Evolutionary conservation across 2,113 vertebrate species (phyloP), one percentile per base, ranked within the genome.

Genomic region (Zosterops japonicus): DNA sequence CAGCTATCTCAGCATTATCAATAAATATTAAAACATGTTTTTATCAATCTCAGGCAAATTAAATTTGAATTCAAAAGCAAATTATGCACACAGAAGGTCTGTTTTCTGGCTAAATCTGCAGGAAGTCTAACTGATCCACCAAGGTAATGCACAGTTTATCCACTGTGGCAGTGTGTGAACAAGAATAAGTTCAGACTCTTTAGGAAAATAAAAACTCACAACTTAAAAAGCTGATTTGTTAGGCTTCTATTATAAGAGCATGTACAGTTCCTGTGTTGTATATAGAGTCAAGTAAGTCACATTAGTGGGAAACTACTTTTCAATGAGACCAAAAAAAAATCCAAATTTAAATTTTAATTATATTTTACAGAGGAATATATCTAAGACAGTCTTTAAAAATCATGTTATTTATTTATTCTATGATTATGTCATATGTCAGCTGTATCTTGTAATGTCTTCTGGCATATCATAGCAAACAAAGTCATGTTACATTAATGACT

Each of bases 391-490:
- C 78, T 84, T 95, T 93, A 96, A 95, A 96, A 98, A 95, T 94
- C 89, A 93, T 56, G 86, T 85, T 97, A 90, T 99, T 99, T 99
- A 98, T 99, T 99, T 99, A 96, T 97, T 98, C 98, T 98, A 96
- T 90, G 97, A 97, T 99, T 98, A 98, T 97, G 97, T 97, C 95
- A 89, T 96, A 96, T 96, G 97, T 97, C 98, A 98, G 97, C 96
- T 97, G 85, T 94, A 97, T 98, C 98, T 98, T 96, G 92, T 98
- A 98, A 99, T 98, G 97, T 97, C 92, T 98, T 97, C 74, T 99
- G 99, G 99, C 98, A 99, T 98, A 98, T 80, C 93, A 99, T 99
- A 99, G 98, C 99, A 99, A 99, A 99, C 98, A 97, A 97, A 98
- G 97, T 94, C 97, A 93, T 65, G 94, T 97, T 97, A 95, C 97